Percentiles rank a stretch among this genome's conserved stretches.
These are phyloP conservation scores for Crypturellus tataupa DNA, from an alignment of 2,797 vertebrate species.

Conservation along the genomic window DNA sequence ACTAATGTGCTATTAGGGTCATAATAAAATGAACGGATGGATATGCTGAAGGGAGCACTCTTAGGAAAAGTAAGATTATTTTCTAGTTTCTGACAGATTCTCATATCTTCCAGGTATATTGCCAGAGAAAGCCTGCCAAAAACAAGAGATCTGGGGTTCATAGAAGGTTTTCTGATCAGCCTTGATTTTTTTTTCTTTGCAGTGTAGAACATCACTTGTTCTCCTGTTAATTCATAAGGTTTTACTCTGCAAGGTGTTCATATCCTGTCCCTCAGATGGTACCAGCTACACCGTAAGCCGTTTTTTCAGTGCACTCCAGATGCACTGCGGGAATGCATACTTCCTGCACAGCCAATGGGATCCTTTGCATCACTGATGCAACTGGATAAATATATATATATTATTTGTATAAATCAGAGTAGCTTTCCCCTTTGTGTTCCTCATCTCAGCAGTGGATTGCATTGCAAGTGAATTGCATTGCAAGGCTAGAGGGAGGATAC, in stretches of 20 bases:
- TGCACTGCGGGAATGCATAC: background rate
- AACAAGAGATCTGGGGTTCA: background rate
- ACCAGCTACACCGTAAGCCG: background rate
- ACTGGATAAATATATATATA: background rate
- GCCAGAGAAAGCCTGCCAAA: background rate
- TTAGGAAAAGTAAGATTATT: background rate
- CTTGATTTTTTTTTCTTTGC: background rate
- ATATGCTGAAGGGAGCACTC: background rate
- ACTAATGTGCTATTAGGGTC: background rate
- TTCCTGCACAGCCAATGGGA: background rate
- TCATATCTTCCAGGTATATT: background rate
- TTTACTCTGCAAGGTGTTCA: background rate
- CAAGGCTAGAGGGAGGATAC: background rate
- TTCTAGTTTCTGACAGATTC: background rate
- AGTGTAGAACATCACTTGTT: background rate
- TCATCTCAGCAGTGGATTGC: accelerated
- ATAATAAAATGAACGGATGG: background rate
- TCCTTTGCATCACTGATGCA: background rate
- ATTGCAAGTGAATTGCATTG: background rate
- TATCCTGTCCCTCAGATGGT: background rate
- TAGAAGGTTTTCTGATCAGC: background rate
- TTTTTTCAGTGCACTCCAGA: background rate
- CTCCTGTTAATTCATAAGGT: background rate
- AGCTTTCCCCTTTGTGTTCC: background rate
- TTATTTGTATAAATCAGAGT: background rate